Evolutionary conservation across 2,888 invertebrate genomes (phyloP).

Genomic region (Nemapogon koenigi): DNA sequence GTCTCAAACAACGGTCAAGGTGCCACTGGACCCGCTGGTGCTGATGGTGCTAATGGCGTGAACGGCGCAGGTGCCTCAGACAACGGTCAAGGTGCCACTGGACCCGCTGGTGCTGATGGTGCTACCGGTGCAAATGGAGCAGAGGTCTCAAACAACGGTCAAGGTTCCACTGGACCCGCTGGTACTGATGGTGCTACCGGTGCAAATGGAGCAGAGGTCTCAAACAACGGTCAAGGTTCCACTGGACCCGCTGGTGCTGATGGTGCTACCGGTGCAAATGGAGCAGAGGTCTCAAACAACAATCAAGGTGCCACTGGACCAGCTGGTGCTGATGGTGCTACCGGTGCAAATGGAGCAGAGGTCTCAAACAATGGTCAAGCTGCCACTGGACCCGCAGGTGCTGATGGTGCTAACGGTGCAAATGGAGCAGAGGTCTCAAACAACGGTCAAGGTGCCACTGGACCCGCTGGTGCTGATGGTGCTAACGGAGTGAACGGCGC

Average conservation of each 20-base stretch:
- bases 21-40: constrained; percentile 3
- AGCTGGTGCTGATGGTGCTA: not conserved
- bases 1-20: constrained; percentile 5
- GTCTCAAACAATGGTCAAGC: constrained; percentile 4
- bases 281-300: constrained; percentile 1
- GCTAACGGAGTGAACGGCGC: constrained; percentile 9
- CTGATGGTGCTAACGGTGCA: constrained; percentile 5
- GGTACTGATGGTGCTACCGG: constrained; percentile 4
- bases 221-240: constrained; percentile 4
- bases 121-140: constrained; percentile 7
- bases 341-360: constrained; percentile 5
- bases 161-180: constrained; percentile 3
- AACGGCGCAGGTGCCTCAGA: constrained; percentile 5
- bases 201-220: constrained; percentile 3
- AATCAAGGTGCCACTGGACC: constrained; percentile 5
- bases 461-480: not conserved
- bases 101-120: not conserved
- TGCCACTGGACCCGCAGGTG: constrained; percentile 3
- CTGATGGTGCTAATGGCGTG: constrained; percentile 5
- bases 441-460: constrained; percentile 7
- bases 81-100: constrained; percentile 7
- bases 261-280: constrained; percentile 7
- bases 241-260: constrained; percentile 3
- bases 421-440: constrained; percentile 1
- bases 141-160: constrained; percentile 3